Evolutionary conservation across 2,113 vertebrate genomes (phyloP), one percentile per base, ranked within the genome.

Genomic region (Leucopternis melanops): DNA sequence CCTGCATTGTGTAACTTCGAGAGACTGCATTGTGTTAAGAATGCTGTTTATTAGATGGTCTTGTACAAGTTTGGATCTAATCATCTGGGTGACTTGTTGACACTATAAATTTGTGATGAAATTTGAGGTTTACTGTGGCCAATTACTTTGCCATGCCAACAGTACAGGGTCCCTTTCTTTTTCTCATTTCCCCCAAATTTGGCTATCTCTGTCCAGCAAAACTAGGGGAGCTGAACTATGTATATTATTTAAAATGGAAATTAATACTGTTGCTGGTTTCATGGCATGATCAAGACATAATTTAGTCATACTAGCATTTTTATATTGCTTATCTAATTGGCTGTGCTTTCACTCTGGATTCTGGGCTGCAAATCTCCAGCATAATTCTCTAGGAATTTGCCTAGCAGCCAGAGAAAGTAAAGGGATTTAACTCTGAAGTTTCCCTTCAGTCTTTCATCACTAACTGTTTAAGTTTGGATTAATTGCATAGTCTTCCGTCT

Each of bases 51-150:
- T 96, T 85, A 73, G 54, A 58, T 1, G 5, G 47, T 49, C 87
- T 95, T 85, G 88, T 93, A 86, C 45, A 83, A 83, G 50, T 88
- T 93, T 89, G 86, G 57, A 90, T 65, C 88, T 87, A 92, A 95
- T 95, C 66, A 93, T 93, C 89, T 93, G 74, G 85, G 73, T 89
- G 95, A 84, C 88, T 97, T 95, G 85, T 91, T 93, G 95, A 96
- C 88, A 89, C 55, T 66, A 74, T 88, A 95, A 95, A 85, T 94
- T 88, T 94, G 71, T 73, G 75, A 70, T 59, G 34, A 85, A 88
- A 92, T 96, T 88, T 61, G 62, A 70, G 36, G 50, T 84, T 91
- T 77, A 67, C 50, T 81, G 73, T 61, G 73, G 65, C 82, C 58
- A 85, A 42, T 45, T 75, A 50, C 67, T 93, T 93, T 90, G 25